Base-by-base conservation (phyloP, 1,140 invertebrate genomes). In the Drosophila takahashii region DNA sequence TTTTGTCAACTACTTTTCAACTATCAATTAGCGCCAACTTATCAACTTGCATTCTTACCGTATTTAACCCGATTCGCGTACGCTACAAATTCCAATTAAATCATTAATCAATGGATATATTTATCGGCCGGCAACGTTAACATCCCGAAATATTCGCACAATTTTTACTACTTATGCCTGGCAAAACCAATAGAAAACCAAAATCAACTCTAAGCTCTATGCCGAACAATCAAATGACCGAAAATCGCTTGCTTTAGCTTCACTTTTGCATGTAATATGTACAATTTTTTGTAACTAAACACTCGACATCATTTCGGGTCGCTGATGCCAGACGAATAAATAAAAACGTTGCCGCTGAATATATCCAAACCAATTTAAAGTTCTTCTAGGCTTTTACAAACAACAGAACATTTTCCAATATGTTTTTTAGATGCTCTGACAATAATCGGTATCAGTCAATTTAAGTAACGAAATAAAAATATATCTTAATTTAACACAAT, bases 381-480 rank as follows among this genome's bases (percentile, higher is more conserved):
- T 71, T 92, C 91, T 92, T 92, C 91, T 92, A 92, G 83, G 91
- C 91, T 92, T 92, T 92, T 92, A 92, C 91, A 92, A 92, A 92
- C 91, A 92, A 91, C 75, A 87, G 78, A 90, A 90, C 77, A 86
- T 91, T 78, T 86, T 81, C 77, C 60, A 83, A 51, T 62, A 76
- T 86, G 3, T 52, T 78, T 75, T 86, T 87, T n/a, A 44, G 62
- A 77, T 79, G 80, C 70, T 83, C 80, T 59, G 56, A 76, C 32
- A 60, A 65, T 77, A 86, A 79, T 86, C 69, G 64, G 79, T 48
- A 47, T 65, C 47, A 36, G 37, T 76, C 62, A 70, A 62, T 79
- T 57, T 41, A 27, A 72, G 22, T 48, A 61, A 66, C 39, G 57
- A 57, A 44, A 34, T 64, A 39, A 34, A 70, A 39, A 36, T 72